Percentiles rank a stretch among this genome's conserved stretches.
Evolutionary conservation across 1,140 invertebrate species (phyloP).

Genomic region (Tetramorium parvispinum): DNA sequence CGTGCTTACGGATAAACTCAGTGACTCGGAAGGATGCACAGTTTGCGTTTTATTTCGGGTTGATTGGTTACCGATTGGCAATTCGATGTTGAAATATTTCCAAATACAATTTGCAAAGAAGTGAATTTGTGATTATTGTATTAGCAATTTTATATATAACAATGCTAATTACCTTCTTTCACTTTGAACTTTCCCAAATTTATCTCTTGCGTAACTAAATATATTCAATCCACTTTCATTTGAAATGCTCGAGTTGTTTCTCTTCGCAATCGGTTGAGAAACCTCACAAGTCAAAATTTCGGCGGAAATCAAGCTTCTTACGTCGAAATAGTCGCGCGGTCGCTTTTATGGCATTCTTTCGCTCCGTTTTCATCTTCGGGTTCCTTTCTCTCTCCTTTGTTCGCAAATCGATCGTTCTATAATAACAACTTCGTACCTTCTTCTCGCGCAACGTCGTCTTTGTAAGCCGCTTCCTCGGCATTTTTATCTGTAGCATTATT

Average conservation of each 20-base stretch:
- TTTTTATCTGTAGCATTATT: too few relatives aligned
- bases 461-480: neutral
- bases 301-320: neutral
- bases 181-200: neutral
- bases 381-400: neutral
- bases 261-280: too few relatives aligned
- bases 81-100: neutral
- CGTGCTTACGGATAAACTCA: neutral
- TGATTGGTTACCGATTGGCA: neutral
- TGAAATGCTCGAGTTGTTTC: too few relatives aligned
- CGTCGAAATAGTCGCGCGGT: neutral
- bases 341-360: neutral
- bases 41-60: conserved; percentile 13
- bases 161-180: neutral
- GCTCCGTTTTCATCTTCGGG: neutral
- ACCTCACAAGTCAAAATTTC: neutral
- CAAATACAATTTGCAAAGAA: neutral
- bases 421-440: neutral
- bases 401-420: neutral
- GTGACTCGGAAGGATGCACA: conserved; percentile 19
- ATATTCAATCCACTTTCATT: neutral
- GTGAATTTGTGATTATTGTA: neutral
- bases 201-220: neutral
- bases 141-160: neutral
- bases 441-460: neutral